Percentiles rank a stretch among this genome's conserved stretches.
These are phyloP conservation scores for Molorchus minor DNA, from an alignment of 2,888 invertebrate species.

Conservation along the genomic window DNA sequence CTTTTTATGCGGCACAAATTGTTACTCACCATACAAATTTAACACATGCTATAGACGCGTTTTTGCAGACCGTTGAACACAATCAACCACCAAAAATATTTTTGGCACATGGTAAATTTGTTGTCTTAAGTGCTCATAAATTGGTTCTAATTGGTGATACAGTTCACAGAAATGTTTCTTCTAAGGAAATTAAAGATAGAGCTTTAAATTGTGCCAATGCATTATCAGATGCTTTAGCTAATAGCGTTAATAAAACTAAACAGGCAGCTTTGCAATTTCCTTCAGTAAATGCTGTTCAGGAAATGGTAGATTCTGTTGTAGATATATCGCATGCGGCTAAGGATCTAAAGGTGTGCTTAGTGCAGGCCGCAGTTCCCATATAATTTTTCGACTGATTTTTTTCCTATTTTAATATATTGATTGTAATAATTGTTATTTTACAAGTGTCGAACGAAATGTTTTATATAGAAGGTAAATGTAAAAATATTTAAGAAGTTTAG, in stretches of 20 bases:
- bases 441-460: constrained; percentile 14
- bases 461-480: no score
- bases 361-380: constrained; percentile 72
- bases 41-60: constrained; percentile 90
- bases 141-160: constrained; percentile 95
- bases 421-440: constrained; percentile 11
- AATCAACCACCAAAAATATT: constrained; percentile 94
- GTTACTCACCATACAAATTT: constrained; percentile 86
- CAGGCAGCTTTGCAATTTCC: constrained; percentile 92
- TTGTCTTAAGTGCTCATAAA: constrained; percentile 92
- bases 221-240: constrained; percentile 81
- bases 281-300: constrained; percentile 87
- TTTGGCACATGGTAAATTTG: constrained; percentile 93
- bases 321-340: constrained; percentile 85
- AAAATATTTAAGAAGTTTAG: no score
- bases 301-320: constrained; percentile 92
- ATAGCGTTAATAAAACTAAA: constrained; percentile 88
- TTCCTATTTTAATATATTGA: constrained; percentile 4
- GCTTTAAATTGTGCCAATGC: constrained; percentile 81
- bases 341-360: constrained; percentile 78
- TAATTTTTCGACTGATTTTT: constrained; percentile 44
- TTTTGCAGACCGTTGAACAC: constrained; percentile 89
- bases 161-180: constrained; percentile 84
- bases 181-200: constrained; percentile 76
- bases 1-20: constrained; percentile 88